Base-by-base conservation (phyloP, 2,888 invertebrate species). In the Sceliomorpha sp. region DNA sequence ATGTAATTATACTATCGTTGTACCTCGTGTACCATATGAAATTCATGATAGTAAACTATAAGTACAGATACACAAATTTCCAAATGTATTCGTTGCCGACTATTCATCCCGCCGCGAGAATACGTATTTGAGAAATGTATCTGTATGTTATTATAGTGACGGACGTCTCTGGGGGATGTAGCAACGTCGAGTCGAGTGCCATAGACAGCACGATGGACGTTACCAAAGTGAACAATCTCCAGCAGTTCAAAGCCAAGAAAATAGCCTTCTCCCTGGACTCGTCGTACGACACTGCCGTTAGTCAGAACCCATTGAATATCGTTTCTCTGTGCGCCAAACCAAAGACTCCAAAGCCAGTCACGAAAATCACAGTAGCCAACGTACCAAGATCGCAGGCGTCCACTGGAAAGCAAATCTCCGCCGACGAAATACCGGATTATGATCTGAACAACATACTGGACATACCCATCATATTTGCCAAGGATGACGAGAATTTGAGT, bases 381-480 rank as follows among this genome's bases (percentile, higher is more conserved):
- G 62, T 78, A 6, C 64, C 76, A 67, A 68, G 73, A 64, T 56
- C 68, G 14, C 78, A 77, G 3, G 60, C 64, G 5, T 44, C 60
- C 1, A 17, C 47, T 1, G 29, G 39, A 1, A 24, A 10, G 8
- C 12, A 24, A 7, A 29, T 6, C 10, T 10, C 10, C 7, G 56
- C 32, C 3, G 74, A 73, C 9, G 64, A 64, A 1, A 13, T 51
- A 17, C 24, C 67, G 17, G 53, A 86, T 13, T 84, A 86, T n/a
- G 88, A 87, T 36, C 60, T 88, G 10, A 85, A 85, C 7, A 92
- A 91, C 77, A 92, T 92, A 37, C 89, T 92, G 77, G 92, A 92
- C 78, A 90, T 92, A 80, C 92, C 92, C 0, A 92, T 92, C 73
- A 91, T 92, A 59, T 92, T 92, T 80, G 92, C 92, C 0, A 92